Evolutionary conservation across 2,113 vertebrate genomes (phyloP).

Genomic region (Microtus richardsoni): DNA sequence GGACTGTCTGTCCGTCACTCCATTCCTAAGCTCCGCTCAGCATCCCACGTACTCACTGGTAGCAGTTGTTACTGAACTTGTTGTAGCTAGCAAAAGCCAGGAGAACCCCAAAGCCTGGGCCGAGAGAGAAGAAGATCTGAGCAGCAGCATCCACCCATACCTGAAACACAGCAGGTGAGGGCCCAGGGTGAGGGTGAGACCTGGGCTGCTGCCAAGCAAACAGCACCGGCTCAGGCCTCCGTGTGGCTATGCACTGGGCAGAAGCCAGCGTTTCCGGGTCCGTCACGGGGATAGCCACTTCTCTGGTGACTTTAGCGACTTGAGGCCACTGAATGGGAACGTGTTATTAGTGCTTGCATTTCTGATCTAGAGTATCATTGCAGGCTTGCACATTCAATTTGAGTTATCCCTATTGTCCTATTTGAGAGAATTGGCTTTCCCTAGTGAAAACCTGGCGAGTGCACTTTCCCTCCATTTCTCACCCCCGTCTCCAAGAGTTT

Average conservation of each 20-base stretch:
- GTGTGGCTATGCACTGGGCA: rapidly evolving
- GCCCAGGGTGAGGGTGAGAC: background rate
- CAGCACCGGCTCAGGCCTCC: rapidly evolving
- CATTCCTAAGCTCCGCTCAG: background rate
- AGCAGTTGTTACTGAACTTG: conserved; percentile 99
- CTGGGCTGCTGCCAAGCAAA: rapidly evolving
- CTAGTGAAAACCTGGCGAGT: background rate
- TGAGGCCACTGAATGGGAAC: no score
- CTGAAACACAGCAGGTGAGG: conserved; percentile 85
- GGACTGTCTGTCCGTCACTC: background rate
- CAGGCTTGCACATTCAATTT: background rate
- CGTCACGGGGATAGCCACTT: background rate
- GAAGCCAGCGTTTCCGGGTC: background rate
- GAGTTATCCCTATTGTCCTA: background rate
- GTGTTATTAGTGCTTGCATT: background rate
- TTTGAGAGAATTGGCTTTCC: background rate
- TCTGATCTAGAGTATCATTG: background rate
- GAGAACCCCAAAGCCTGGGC: conserved; percentile 97
- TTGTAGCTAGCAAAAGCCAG: conserved; percentile 99
- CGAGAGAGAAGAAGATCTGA: conserved; percentile 99
- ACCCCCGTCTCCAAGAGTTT: conserved; percentile 95
- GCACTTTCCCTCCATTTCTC: conserved; percentile 66
- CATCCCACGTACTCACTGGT: conserved; percentile 91
- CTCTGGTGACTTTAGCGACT: background rate
- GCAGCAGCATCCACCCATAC: conserved; percentile 99